These are phyloP conservation scores for Hypselothyrea guttata DNA, from an alignment of 2,888 invertebrate species.

Conservation along the genomic window DNA sequence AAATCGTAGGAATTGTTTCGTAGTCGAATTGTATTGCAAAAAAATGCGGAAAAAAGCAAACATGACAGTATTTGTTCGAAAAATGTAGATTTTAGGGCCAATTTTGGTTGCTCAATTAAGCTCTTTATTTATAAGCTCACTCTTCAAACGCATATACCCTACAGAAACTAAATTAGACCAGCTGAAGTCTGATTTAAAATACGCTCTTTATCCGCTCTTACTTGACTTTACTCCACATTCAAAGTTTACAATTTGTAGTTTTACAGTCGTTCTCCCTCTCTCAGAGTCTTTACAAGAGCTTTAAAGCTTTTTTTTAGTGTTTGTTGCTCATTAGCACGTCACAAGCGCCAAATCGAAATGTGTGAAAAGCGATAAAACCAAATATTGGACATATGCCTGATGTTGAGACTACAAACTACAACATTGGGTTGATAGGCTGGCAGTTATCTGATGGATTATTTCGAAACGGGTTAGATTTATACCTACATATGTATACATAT, in stretches of 20 bases:
- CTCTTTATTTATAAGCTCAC: too few relatives aligned
- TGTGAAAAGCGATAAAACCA: slow-evolving; percentile 10
- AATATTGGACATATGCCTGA: slow-evolving; percentile 14
- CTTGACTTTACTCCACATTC: background rate
- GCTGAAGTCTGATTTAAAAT: too few relatives aligned
- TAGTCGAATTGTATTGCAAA: too few relatives aligned
- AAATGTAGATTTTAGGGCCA: too few relatives aligned
- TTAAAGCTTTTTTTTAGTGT: slow-evolving; percentile 39
- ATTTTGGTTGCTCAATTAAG: too few relatives aligned
- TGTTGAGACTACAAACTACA: slow-evolving; percentile 16
- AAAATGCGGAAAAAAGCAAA: too few relatives aligned
- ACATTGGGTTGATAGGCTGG: slow-evolving; percentile 12
- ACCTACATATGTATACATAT: too few relatives aligned
- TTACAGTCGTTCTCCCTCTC: background rate
- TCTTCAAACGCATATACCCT: too few relatives aligned
- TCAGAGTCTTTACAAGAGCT: slow-evolving; percentile 28
- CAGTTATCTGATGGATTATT: slow-evolving; percentile 22
- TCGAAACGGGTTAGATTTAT: slow-evolving; percentile 1
- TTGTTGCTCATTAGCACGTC: slow-evolving; percentile 36
- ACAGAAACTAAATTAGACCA: too few relatives aligned
- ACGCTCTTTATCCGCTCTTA: background rate
- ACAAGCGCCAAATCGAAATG: slow-evolving; percentile 16
- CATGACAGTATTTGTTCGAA: too few relatives aligned
- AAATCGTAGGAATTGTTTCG: too few relatives aligned
- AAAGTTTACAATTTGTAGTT: too few relatives aligned